Conservation (phyloP, 2,888 invertebrate species). For the Mimumesa dahlbomi region DNA sequence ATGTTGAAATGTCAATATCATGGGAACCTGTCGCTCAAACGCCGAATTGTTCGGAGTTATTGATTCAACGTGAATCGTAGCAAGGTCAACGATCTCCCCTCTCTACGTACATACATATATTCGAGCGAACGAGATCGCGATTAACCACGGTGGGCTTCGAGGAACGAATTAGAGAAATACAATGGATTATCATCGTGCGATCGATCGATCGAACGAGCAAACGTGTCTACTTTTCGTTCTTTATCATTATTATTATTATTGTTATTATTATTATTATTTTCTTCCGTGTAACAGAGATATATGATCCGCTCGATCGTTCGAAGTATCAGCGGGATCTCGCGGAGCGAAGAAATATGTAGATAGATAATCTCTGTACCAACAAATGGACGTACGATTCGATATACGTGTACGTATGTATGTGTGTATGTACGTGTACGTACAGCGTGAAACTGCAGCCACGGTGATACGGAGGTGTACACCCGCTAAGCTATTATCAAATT, state of each 20-base stretch:
- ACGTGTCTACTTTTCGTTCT: slow-evolving; percentile 32
- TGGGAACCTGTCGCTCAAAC: neutral
- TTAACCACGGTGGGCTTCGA: slow-evolving; percentile 32
- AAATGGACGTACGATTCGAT: slow-evolving; percentile 51
- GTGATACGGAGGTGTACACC: slow-evolving; percentile 26
- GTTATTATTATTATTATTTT: too few relatives aligned
- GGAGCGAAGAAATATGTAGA: slow-evolving; percentile 53
- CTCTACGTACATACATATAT: too few relatives aligned
- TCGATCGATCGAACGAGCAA: slow-evolving; percentile 32
- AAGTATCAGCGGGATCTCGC: slow-evolving; percentile 51
- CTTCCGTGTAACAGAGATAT: slow-evolving; percentile 29
- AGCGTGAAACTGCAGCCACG: slow-evolving; percentile 37
- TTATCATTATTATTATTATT: too few relatives aligned
- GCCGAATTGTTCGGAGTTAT: slow-evolving; percentile 13
- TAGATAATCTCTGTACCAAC: slow-evolving; percentile 58
- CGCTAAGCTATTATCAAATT: slow-evolving; percentile 32
- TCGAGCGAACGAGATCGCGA: slow-evolving; percentile 38
- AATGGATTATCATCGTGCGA: slow-evolving; percentile 56
- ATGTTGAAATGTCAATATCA: neutral
- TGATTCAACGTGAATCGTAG: slow-evolving; percentile 5
- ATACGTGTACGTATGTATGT: too few relatives aligned
- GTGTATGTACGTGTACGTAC: too few relatives aligned
- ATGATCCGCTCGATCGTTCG: slow-evolving; percentile 49
- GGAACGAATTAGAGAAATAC: slow-evolving; percentile 61
- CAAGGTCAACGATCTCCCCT: slow-evolving; percentile 38